Evolutionary conservation across 1,140 invertebrate genomes (phyloP).

Genomic region (Bombus waltoni): DNA sequence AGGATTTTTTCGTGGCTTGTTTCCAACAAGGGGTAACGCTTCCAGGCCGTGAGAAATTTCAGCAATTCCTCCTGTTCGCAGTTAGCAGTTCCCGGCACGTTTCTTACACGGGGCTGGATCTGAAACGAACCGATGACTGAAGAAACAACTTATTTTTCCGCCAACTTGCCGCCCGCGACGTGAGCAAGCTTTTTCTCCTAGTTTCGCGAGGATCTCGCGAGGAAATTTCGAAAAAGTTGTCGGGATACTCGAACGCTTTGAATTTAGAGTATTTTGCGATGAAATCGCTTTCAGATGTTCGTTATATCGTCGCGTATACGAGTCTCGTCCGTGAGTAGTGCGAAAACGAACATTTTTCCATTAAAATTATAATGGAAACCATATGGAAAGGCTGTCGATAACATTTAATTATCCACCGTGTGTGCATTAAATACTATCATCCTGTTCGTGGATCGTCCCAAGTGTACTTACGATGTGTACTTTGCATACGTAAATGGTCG

Average conservation of each 20-base stretch:
- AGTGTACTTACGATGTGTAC: background rate
- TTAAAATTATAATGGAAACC: too few species aligned
- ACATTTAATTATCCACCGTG: background rate
- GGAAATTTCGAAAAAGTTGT: background rate
- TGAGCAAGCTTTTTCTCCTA: background rate
- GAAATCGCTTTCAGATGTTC: background rate
- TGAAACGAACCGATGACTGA: slow-evolving; percentile 37
- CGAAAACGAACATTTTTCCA: too few species aligned
- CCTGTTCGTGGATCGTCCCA: background rate
- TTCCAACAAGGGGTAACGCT: background rate
- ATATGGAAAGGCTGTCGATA: background rate
- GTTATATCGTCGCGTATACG: too few species aligned
- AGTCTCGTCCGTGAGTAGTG: too few species aligned
- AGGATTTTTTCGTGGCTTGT: slow-evolving; percentile 27
- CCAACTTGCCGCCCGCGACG: slow-evolving; percentile 1
- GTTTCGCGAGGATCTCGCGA: background rate
- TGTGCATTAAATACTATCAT: background rate
- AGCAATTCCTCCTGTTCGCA: slow-evolving; percentile 10
- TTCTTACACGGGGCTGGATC: background rate
- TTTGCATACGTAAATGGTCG: background rate
- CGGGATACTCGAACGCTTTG: too few species aligned
- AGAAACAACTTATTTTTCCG: slow-evolving; percentile 34
- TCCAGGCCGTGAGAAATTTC: slow-evolving; percentile 37
- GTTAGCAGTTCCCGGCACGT: slow-evolving; percentile 14
- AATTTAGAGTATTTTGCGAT: too few species aligned